Evolutionary conservation across 2,113 vertebrate species (phyloP).

Genomic region (Myocastor coypus): DNA sequence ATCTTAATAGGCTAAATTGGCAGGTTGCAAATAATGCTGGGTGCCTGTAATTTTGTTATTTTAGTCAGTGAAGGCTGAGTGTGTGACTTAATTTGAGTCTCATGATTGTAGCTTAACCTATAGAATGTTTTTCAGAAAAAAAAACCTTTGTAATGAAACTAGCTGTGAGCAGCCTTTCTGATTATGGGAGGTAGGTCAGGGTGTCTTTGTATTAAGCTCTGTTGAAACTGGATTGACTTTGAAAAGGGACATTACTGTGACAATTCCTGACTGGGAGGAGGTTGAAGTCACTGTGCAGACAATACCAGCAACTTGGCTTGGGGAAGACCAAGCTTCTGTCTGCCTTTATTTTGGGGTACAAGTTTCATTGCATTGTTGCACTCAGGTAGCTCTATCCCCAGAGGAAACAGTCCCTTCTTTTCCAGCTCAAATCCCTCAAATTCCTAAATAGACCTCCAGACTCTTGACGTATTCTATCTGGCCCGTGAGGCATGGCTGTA

Average conservation of each 20-base stretch:
- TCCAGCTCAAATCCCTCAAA: background rate
- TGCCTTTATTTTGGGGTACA: background rate
- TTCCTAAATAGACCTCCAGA: background rate
- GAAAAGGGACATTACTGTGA: background rate
- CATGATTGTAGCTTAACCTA: background rate
- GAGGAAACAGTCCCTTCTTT: background rate
- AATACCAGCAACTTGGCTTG: background rate
- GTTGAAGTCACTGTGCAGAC: background rate
- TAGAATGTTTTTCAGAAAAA: background rate
- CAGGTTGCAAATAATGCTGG: background rate
- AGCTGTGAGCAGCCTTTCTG: background rate
- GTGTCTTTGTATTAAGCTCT: background rate
- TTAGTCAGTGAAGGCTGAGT: background rate
- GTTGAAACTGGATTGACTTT: background rate
- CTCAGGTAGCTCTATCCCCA: background rate
- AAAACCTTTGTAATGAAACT: background rate
- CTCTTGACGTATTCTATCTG: background rate
- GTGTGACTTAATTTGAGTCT: background rate
- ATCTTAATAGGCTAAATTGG: background rate
- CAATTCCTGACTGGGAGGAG: background rate
- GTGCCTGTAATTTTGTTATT: constrained; percentile 19
- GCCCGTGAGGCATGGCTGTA: background rate
- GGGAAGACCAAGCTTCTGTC: background rate
- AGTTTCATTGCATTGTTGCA: background rate
- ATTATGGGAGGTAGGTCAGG: background rate